Conservation (phyloP, 1,140 invertebrate genomes). For the Plectrocnemia conspersa region DNA sequence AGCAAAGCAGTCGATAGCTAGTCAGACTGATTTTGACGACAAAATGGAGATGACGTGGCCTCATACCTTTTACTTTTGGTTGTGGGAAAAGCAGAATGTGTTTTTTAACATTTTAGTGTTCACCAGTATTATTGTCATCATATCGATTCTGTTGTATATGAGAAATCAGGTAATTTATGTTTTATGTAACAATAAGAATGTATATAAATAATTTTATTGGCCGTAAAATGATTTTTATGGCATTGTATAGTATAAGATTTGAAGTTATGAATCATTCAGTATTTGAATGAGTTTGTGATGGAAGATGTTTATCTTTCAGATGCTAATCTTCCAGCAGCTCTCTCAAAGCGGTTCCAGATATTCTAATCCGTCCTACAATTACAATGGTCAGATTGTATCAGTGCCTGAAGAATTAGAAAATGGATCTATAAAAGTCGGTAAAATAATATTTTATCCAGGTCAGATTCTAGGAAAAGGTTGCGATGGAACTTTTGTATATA, state of each 20-base stretch:
- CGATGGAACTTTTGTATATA: constrained; percentile 96
- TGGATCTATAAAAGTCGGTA: constrained; percentile 78
- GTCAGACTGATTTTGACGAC: constrained; percentile 43
- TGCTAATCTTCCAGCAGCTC: constrained; percentile 61
- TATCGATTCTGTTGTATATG: constrained; percentile 69
- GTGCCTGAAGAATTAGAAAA: constrained; percentile 63
- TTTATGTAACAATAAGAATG: no score
- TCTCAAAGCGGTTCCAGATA: constrained; percentile 58
- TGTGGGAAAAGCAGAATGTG: constrained; percentile 65
- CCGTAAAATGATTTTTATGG: no score
- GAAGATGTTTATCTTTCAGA: constrained; percentile 41
- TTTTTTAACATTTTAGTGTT: constrained; percentile 62
- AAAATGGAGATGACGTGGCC: constrained; percentile 22
- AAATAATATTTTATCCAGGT: constrained; percentile 83
- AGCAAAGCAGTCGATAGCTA: constrained; percentile 31
- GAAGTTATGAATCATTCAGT: no score
- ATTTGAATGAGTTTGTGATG: no score
- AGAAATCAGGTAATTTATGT: constrained; percentile 50
- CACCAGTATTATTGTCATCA: constrained; percentile 59
- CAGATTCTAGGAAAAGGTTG: constrained; percentile 95
- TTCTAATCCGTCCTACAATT: constrained; percentile 40
- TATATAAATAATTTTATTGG: no score
- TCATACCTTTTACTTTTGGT: constrained; percentile 52
- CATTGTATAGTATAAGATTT: no score
- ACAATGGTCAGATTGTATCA: constrained; percentile 44